These are phyloP conservation scores for Dendrolimus punctatus DNA, from an alignment of 1,140 invertebrate genomes.

Conservation along the genomic window DNA sequence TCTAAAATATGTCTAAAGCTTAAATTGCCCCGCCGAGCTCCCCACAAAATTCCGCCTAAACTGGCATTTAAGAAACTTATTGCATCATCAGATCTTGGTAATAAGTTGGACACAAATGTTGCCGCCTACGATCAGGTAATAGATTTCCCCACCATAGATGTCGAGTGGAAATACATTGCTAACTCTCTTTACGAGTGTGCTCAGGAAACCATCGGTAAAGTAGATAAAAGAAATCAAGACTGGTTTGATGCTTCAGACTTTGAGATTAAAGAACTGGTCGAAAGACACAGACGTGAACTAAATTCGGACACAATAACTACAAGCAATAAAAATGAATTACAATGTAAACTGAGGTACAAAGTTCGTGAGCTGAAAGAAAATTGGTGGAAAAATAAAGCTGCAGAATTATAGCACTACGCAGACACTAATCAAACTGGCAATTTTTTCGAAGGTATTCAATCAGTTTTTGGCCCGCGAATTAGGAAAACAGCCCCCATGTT, in stretches of 20 bases:
- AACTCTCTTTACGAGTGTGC: slow-evolving; percentile 8
- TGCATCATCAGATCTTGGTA: not conserved
- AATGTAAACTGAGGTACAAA: slow-evolving; percentile 9
- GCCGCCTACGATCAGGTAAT: not conserved
- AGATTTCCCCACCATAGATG: slow-evolving; percentile 5
- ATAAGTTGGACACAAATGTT: not conserved
- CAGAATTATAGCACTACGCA: slow-evolving; percentile 14
- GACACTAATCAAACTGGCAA: slow-evolving; percentile 16
- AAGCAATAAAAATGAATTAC: not conserved
- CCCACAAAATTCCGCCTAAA: slow-evolving; percentile 11
- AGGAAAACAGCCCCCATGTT: slow-evolving; percentile 13
- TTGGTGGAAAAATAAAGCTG: slow-evolving; percentile 14
- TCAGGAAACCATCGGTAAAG: slow-evolving; percentile 8
- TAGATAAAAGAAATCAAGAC: slow-evolving; percentile 13
- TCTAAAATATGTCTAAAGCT: slow-evolving; percentile 14
- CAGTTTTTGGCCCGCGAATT: slow-evolving; percentile 8
- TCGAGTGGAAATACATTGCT: slow-evolving; percentile 5
- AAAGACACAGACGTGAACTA: slow-evolving; percentile 6
- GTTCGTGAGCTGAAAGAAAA: slow-evolving; percentile 17
- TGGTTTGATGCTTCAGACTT: slow-evolving; percentile 16
- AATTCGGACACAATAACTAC: not conserved
- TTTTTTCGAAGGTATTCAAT: slow-evolving; percentile 12
- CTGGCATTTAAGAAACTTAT: slow-evolving; percentile 9
- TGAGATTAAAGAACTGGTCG: slow-evolving; percentile 8
- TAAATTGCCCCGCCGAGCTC: slow-evolving; percentile 11